Evolutionary conservation across 1,140 invertebrate genomes (phyloP), one percentile per base, ranked within the genome.

Genomic region (Atta colombica): DNA sequence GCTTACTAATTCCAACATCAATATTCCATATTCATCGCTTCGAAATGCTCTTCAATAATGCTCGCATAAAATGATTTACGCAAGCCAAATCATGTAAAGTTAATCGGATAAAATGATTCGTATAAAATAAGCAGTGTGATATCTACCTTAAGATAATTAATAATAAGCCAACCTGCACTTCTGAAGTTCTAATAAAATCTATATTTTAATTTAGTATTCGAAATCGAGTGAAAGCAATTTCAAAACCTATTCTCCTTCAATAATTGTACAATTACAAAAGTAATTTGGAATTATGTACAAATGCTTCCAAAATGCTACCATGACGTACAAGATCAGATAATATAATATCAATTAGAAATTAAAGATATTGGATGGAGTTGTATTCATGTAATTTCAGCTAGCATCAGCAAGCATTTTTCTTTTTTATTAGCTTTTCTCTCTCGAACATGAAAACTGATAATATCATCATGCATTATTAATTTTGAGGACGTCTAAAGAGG

Each of bases 1-100:
- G 77, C 49, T 55, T 25, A 49, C 49, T 81, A 81, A 81, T 81
- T 81, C 31, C 49, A 39, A 31, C 16, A 81, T 81, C 77, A 81
- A 81, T 81, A 81, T 69, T 69, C n/a, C 77, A 31, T 21, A 18
- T 55, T 81, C 77, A 69, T 69, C 49, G 31, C n/a, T 81, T 39
- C 35, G n/a, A 69, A 81, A 71, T 28, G 49, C 35, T 35, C 49
- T 71, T 58, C 31, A 69, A 55, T 81, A 69, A 81, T 55, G 55
- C 35, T 18, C 49, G n/a, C 49, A 12, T 71, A 25, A 71, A 81
- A 55, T 71, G 49, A 81, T 69, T 81, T 71, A 28, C 65, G 12
- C 16, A 69, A 53, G 39, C 65, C 21, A 28, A 81, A 25, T 71
- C 49, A 14, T 49, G 18, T 31, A 49, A 35, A 77, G 60, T 77